Conservation (phyloP, 2,797 vertebrate species). For the Lutjanus argentimaculatus region DNA sequence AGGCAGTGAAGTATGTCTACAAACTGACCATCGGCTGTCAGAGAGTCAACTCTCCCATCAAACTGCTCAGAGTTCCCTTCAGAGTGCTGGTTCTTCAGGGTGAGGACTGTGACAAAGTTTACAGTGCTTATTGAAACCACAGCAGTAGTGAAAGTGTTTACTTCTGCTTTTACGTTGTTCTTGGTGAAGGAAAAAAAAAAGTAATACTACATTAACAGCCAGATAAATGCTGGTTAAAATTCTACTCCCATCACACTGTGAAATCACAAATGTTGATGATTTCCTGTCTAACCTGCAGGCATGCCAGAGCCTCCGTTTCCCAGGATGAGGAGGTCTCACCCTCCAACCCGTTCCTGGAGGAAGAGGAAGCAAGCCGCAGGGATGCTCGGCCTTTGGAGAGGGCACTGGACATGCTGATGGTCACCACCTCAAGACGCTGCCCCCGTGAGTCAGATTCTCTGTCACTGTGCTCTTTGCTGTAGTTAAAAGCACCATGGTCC, state of each 20-base stretch:
- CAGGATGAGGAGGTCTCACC: constrained; percentile 96
- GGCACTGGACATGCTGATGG: constrained; percentile 95
- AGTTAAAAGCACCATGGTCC: neutral
- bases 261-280: neutral
- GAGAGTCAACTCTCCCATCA: constrained; percentile 98
- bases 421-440: constrained; percentile 93
- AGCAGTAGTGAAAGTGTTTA: neutral
- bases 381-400: constrained; percentile 91
- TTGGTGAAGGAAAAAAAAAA: neutral
- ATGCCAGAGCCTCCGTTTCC: constrained; percentile 92
- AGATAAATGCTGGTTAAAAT: neutral
- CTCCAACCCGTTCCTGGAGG: constrained; percentile 97
- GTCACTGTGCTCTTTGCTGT: neutral
- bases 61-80: constrained; percentile 96
- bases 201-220: neutral
- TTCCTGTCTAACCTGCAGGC: constrained; percentile 78
- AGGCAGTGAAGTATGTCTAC: constrained; percentile 97
- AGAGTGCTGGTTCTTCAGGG: constrained; percentile 95
- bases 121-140: neutral
- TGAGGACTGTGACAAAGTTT: constrained; percentile 62
- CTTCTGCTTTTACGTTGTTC: neutral
- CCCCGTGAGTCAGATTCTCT: constrained; percentile 87
- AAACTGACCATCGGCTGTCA: constrained; percentile 99
- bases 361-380: constrained; percentile 93
- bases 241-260: neutral